Base-by-base conservation (phyloP, 2,888 invertebrate species). In the Hyposoter dolosus region DNA sequence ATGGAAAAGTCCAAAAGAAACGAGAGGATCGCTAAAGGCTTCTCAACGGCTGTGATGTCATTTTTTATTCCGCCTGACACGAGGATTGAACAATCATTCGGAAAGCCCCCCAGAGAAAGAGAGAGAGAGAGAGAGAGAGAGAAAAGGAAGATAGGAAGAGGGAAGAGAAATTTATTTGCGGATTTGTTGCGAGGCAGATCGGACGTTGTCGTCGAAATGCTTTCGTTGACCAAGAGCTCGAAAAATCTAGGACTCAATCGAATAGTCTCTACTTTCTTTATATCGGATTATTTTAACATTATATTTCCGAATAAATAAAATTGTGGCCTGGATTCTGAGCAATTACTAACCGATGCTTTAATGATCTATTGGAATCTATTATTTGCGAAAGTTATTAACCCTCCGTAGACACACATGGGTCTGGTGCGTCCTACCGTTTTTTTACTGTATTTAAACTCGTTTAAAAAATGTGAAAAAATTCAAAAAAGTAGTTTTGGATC, bases 121-220 rank as follows among this genome's bases (percentile, higher is more conserved):
- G n/a, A n/a, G n/a, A n/a, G n/a, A n/a, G n/a, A n/a, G n/a, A n/a
- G n/a, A n/a, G n/a, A n/a, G 75, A 69, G 68, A 77, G 63, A 50
- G 28, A 76, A 40, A 75, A 68, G 28, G 50, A 28, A 65, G 35
- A 53, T 83, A 79, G 79, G 68, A 71, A 79, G 75, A 81, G 79
- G 85, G 86, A 88, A 86, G 85, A 69, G 81, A 85, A 85, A 91
- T 90, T 91, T 91, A 91, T 91, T 91, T 91, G 88, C 88, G 88
- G 88, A 90, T 82, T 86, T 87, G 84, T 72, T 86, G 50, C 87
- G 83, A 76, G 71, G 78, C 77, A 10, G 69, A 28, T 56, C 12
- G 23, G 23, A 23, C 56, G 60, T 60, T 28, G 5, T 60, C 12
- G 28, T 60, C 60, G 60, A 60, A 60, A 60, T 28, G 15, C 5